Percentiles rank a stretch among this genome's conserved stretches.
Evolutionary conservation across 1,140 invertebrate species (phyloP).

Genomic region (Hypsibius dujardini): DNA sequence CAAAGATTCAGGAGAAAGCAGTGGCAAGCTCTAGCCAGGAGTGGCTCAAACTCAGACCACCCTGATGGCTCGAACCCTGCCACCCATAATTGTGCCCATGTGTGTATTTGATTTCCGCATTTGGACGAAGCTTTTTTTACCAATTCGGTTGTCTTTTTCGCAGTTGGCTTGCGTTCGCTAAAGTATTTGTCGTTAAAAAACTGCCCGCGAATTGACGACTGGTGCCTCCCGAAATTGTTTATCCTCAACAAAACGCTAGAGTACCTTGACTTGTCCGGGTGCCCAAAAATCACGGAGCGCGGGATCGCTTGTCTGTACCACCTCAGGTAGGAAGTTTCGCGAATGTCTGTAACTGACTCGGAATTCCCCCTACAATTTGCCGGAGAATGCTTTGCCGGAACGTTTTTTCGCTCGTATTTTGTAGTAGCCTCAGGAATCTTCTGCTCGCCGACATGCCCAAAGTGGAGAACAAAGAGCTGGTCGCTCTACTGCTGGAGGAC

Average conservation of each 20-base stretch:
- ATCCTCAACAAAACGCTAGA: conserved; percentile 43
- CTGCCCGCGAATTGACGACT: conserved; percentile 51
- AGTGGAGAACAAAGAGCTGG: conserved; percentile 24
- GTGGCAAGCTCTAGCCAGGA: too few relatives aligned
- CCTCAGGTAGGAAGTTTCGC: conserved; percentile 31
- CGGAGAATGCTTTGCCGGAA: conserved; percentile 15
- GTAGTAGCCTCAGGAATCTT: conserved; percentile 25
- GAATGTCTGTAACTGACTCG: conserved; percentile 7
- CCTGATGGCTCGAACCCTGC: too few relatives aligned
- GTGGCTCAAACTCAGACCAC: too few relatives aligned
- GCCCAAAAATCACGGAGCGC: conserved; percentile 43
- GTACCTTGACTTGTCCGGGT: conserved; percentile 53
- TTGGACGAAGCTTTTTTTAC: conserved; percentile 20
- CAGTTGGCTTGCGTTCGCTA: conserved; percentile 38
- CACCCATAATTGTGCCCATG: too few relatives aligned
- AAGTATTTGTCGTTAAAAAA: conserved; percentile 47
- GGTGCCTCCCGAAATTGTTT: conserved; percentile 48
- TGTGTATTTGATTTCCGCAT: too few relatives aligned
- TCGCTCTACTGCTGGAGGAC: conserved; percentile 27
- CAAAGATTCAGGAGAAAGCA: too few relatives aligned
- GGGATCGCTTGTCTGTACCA: conserved; percentile 41
- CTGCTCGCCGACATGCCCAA: conserved; percentile 24
- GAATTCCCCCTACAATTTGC: conserved; percentile 20
- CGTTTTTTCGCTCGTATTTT: conserved; percentile 19
- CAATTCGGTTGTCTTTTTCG: conserved; percentile 26